A percentile compares a stretch with the other conserved stretches of the same genome.
phyloP scores from a whole-genome alignment of 2,797 vertebrate species.

The Rachycentron canadum region DNA sequence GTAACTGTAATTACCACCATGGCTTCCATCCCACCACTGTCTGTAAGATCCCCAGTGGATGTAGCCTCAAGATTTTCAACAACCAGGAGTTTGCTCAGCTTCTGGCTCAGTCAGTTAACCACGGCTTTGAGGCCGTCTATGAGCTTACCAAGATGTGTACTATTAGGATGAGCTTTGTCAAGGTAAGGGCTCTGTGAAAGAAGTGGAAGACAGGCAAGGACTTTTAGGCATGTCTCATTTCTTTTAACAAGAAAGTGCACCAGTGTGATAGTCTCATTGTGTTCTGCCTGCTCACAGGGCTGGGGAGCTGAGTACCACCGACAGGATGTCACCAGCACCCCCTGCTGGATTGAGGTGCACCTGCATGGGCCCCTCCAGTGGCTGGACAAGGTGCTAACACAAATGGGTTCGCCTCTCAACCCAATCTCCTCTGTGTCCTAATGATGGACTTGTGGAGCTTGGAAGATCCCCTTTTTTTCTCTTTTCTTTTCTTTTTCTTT shows the following conservation, averaged over 20 bases:
- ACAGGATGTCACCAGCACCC: slow-evolving; percentile 97
- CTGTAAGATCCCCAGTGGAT: slow-evolving; percentile 98
- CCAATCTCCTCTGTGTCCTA: slow-evolving; percentile 98
- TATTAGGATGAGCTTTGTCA: slow-evolving; percentile 98
- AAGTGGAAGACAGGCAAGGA: neutral
- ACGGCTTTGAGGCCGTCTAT: slow-evolving; percentile 97
- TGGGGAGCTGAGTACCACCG: slow-evolving; percentile 98
- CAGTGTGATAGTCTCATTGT: neutral
- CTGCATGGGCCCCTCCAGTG: slow-evolving; percentile 96
- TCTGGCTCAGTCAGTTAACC: slow-evolving; percentile 96
- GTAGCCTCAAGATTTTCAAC: slow-evolving; percentile 98
- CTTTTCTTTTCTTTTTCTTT: slow-evolving; percentile 25
- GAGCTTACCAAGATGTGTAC: slow-evolving; percentile 99
- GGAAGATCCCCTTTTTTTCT: slow-evolving; percentile 59
- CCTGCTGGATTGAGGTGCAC: slow-evolving; percentile 98
- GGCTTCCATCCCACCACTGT: slow-evolving; percentile 97
- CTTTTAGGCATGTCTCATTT: neutral
- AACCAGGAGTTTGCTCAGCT: slow-evolving; percentile 98
- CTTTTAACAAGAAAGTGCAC: neutral
- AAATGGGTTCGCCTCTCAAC: slow-evolving; percentile 96
- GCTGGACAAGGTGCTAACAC: slow-evolving; percentile 97
- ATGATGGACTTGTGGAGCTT: slow-evolving; percentile 75
- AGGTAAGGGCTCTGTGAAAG: slow-evolving; percentile 77
- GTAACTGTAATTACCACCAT: slow-evolving; percentile 98
- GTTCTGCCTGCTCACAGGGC: slow-evolving; percentile 83